These are phyloP conservation scores for Tiaroga cobitis DNA, from an alignment of 2,797 vertebrate genomes.

Conservation along the genomic window DNA sequence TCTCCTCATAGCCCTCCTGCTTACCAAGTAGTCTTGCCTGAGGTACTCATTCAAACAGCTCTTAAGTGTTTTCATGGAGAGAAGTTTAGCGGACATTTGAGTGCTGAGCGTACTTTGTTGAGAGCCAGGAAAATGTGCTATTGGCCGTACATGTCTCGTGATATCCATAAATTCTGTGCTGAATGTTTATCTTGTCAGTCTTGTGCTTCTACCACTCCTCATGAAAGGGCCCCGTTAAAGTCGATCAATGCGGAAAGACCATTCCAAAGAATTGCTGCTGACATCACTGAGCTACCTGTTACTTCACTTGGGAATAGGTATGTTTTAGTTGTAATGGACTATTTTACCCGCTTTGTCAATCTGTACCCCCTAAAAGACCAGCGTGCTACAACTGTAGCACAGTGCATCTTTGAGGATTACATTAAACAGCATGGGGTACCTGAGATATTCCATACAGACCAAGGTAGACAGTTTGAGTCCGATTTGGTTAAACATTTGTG, in stretches of 20 bases:
- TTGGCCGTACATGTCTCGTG: too few relatives aligned
- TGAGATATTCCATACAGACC: constrained; percentile 42
- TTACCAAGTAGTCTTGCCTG: background rate
- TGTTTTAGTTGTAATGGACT: constrained; percentile 37
- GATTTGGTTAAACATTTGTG: constrained; percentile 43
- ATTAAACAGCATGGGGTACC: constrained; percentile 19
- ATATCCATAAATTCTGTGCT: too few relatives aligned
- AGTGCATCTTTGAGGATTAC: constrained; percentile 51
- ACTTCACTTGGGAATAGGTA: constrained; percentile 37
- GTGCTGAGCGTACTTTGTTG: too few relatives aligned
- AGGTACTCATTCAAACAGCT: background rate
- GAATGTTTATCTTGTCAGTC: constrained; percentile 26
- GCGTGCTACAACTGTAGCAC: constrained; percentile 9
- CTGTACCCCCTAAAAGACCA: constrained; percentile 46
- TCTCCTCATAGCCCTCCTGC: background rate
- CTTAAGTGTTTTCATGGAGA: background rate
- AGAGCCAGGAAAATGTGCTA: too few relatives aligned
- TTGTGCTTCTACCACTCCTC: constrained; percentile 7
- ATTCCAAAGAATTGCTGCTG: constrained; percentile 50
- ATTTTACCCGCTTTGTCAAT: constrained; percentile 44
- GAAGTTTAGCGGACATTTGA: too few relatives aligned
- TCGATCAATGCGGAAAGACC: constrained; percentile 24
- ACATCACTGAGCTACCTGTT: constrained; percentile 47
- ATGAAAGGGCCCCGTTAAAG: constrained; percentile 34
- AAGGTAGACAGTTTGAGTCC: constrained; percentile 45